Evolutionary conservation across 1,140 invertebrate genomes (phyloP).

Genomic region (Homalodisca vitripennis): DNA sequence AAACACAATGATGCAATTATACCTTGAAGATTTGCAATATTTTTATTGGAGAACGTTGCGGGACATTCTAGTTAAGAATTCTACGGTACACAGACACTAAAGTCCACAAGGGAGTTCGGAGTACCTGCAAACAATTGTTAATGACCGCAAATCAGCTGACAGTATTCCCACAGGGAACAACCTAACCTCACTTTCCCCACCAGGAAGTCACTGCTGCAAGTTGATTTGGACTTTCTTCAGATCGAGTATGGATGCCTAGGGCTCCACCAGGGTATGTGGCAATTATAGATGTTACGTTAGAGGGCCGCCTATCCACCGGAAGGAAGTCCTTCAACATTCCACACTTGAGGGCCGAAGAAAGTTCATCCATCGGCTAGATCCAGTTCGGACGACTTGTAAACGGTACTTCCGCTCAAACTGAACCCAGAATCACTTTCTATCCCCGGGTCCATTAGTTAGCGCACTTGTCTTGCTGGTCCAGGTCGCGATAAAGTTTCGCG

Average conservation of each 20-base stretch:
- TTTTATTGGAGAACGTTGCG: no score
- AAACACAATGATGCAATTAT: no score
- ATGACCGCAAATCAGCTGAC: not conserved
- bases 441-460: not conserved
- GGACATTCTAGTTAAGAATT: constrained; percentile 6
- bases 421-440: constrained; percentile 6
- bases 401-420: not conserved
- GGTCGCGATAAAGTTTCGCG: no score
- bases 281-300: constrained; percentile 1
- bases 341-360: constrained; percentile 4
- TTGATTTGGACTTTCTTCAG: constrained; percentile 4
- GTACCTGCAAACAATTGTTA: no score
- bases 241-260: not conserved
- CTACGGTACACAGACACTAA: not conserved
- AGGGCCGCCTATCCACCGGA: not conserved
- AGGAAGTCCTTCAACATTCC: constrained; percentile 6
- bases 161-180: no score
- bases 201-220: constrained; percentile 4
- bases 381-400: not conserved
- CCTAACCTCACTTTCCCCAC: not conserved
- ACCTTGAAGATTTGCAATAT: no score
- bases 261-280: not conserved
- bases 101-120: not conserved
- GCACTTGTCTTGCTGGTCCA: not conserved
- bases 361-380: not conserved